Evolutionary conservation across 2,888 invertebrate species (phyloP), one percentile per base, ranked within the genome.

Genomic region (Drosophila nigritarsus): DNA sequence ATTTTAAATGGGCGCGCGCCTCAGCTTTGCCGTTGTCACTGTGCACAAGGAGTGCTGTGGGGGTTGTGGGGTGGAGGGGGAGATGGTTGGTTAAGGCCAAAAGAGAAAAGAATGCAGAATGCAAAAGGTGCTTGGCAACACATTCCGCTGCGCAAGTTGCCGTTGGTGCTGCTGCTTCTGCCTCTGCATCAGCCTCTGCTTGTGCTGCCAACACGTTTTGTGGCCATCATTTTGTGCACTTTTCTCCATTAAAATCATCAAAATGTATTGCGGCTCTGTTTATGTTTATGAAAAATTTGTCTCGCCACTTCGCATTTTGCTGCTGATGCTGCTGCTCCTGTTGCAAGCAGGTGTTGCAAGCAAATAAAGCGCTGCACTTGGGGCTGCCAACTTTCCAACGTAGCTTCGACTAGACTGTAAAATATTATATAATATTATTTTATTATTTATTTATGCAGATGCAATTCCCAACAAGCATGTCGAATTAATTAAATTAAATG

Each of bases 201-300:
- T 4, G 8, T 24, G 73, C 55, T 58, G 13, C 60, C 86, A 87
- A 83, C 90, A 87, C 90, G 90, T 90, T 87, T 87, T 75, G 87
- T 72, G 89, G 85, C 89, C 87, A 87, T 85, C 85, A 85, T 85
- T 85, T 88, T 86, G 90, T 77, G 80, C 89, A 88, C 86, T 88
- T 88, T 88, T 85, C 86, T 90, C 89, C 85, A 85, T 85, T 85
- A 88, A 85, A 86, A 85, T 78, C 89, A 90, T 87, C 90, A 87
- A 87, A 90, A 89, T 87, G 78, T 89, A 89, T 78, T 76, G 73
- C 84, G 76, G 80, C 63, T 80, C 61, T 68, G 83, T 80, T 87
- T 86, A 88, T 85, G 90, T 86, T 85, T 85, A 88, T 90, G 90
- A 88, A 80, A 85, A 80, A 78, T 78, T 78, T 78, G 78, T 78